Evolutionary conservation across 1,140 invertebrate genomes (phyloP).

Genomic region (Epicauta chinensis): DNA sequence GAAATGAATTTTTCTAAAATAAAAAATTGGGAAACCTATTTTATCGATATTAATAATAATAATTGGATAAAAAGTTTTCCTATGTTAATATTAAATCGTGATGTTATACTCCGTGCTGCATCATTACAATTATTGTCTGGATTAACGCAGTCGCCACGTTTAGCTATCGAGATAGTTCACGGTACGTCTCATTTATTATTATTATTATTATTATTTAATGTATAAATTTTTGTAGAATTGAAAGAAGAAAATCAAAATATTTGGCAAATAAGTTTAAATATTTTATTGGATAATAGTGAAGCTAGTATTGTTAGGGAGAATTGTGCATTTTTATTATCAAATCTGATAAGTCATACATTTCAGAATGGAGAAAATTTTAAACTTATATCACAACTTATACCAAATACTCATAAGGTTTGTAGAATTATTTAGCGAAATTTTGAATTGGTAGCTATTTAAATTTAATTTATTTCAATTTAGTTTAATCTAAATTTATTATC

Average conservation of each 20-base stretch:
- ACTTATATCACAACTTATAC: background rate
- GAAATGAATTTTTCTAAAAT: slow-evolving; percentile 47
- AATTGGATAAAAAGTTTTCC: slow-evolving; percentile 43
- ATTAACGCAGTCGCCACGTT: slow-evolving; percentile 40
- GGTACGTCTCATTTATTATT: slow-evolving; percentile 17
- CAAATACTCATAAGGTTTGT: slow-evolving; percentile 4
- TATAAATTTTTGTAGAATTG: slow-evolving; percentile 26
- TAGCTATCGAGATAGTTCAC: slow-evolving; percentile 42
- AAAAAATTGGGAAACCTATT: slow-evolving; percentile 39
- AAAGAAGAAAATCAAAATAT: slow-evolving; percentile 20
- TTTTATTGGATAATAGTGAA: slow-evolving; percentile 42
- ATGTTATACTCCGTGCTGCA: slow-evolving; percentile 48
- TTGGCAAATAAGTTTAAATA: slow-evolving; percentile 31
- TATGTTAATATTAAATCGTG: slow-evolving; percentile 46
- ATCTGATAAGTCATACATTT: slow-evolving; percentile 33
- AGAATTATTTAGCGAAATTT: too few relatives aligned
- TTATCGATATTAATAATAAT: slow-evolving; percentile 43
- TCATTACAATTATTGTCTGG: slow-evolving; percentile 47
- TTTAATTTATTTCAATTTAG: too few relatives aligned
- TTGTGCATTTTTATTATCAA: slow-evolving; percentile 40
- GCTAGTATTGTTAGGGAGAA: slow-evolving; percentile 42
- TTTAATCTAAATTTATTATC: too few relatives aligned
- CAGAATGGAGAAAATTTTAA: background rate
- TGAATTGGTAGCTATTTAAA: too few relatives aligned
- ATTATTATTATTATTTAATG: slow-evolving; percentile 5